A percentile compares a stretch with the other conserved stretches of the same genome.
These are phyloP conservation scores for Urocitellus parryii DNA, from an alignment of 2,113 vertebrate species.

Conservation along the genomic window DNA sequence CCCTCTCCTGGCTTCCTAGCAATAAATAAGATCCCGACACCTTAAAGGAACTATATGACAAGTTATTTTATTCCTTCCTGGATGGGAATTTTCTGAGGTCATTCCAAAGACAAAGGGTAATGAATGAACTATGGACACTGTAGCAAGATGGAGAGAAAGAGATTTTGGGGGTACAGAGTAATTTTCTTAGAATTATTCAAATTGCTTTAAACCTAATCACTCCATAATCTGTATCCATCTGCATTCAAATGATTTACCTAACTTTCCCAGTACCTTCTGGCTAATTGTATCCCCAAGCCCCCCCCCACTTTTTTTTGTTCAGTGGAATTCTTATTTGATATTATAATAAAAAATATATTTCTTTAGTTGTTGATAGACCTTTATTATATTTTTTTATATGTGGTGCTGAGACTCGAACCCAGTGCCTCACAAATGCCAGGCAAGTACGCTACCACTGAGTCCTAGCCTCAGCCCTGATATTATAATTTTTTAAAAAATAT, in stretches of 20 bases:
- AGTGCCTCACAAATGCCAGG: too few species aligned
- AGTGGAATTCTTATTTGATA: not conserved
- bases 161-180: not conserved
- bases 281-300: not conserved
- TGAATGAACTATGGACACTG: constrained; percentile 33
- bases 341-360: too few species aligned
- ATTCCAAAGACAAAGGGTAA: constrained; percentile 53
- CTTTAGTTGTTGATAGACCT: too few species aligned
- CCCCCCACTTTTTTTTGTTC: not conserved
- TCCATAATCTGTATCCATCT: not conserved
- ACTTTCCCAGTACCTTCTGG: not conserved
- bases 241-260: not conserved
- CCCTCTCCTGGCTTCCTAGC: constrained; percentile 48
- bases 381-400: too few species aligned
- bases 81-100: constrained; percentile 58
- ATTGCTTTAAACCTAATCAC: not conserved
- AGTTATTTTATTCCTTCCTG: constrained; percentile 77
- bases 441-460: too few species aligned
- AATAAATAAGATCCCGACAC: constrained; percentile 64
- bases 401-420: too few species aligned
- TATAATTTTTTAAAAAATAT: not conserved
- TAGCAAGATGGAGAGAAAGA: constrained; percentile 16
- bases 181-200: constrained; percentile 50
- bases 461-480: not conserved
- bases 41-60: constrained; percentile 61